Base-by-base conservation (phyloP, 2,888 invertebrate genomes). In the Aelia acuminata region DNA sequence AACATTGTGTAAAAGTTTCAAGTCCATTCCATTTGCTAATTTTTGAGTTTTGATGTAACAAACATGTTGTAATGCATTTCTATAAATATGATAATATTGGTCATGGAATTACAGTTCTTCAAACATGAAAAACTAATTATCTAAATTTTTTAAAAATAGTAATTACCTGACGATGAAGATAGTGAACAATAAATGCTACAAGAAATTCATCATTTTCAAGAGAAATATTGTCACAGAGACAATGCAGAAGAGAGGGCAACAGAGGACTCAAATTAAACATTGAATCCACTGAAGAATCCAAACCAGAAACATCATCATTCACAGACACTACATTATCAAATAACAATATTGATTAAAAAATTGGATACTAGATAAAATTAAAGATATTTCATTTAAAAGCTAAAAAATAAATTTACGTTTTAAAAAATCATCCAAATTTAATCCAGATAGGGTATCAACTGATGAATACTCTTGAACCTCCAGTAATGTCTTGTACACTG, bases 341-440 rank as follows among this genome's bases (percentile, higher is more conserved):
- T 31, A 53, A 80, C 39, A 75, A 75, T 5, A 26, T 20, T 39
- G 10, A 70, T 70, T 35, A 35, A 70, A 70, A 43, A 43, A 43
- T 70, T n/a, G 43, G 11, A 80, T 18, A 18, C 63, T 13, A 3
- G 10, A 70, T 35, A 26, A 57, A 26, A 57, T 26, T 53, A 70
- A 3, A 39, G 10, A 8, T 26, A 35, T 0, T 35, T 35, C 22
- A 39, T 80, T 80, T 47, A 70, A 20, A 35, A 43, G 4, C 26
- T 49, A 35, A 70, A 35, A 84, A 49, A 50, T 47, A 48, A 3
- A n/a, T 70, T 43, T 87, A 87, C 87, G 35, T 39, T 87, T 22
- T n/a, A 87, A 84, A 50, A 87, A 75, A 49, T 87, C 87, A 35
- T 87, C 87, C 10, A 87, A 80, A 39, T 80, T 84, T 15, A 87